phyloP scores from a whole-genome alignment of 1,140 invertebrate genomes.

The Akabosia matsudoensis region DNA sequence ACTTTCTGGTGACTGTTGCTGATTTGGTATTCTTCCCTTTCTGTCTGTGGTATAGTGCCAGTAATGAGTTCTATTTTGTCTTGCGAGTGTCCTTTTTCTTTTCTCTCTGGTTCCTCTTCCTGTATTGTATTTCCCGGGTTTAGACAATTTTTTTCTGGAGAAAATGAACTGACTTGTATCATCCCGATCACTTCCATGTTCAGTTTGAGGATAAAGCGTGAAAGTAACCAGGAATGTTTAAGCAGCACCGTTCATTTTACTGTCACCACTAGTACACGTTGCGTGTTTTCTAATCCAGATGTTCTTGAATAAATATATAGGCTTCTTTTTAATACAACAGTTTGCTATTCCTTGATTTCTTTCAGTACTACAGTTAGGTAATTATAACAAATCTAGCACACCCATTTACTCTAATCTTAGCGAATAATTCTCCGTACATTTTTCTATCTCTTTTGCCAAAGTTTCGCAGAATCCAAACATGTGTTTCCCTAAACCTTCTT shows the following conservation, averaged over 20 bases:
- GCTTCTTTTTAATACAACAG: not conserved
- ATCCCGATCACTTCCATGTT: no score
- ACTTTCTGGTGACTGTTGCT: not conserved
- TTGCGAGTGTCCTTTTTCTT: not conserved
- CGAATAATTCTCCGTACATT: no score
- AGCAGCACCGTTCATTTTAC: not conserved
- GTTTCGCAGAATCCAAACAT: no score
- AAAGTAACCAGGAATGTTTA: not conserved
- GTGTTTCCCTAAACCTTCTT: not conserved
- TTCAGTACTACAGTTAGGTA: not conserved
- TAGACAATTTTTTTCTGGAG: not conserved
- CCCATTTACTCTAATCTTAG: no score
- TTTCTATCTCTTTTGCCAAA: no score
- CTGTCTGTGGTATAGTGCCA: not conserved
- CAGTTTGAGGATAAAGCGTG: no score
- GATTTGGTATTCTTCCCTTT: not conserved
- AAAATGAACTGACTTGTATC: not conserved
- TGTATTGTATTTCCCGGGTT: not conserved
- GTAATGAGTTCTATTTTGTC: not conserved
- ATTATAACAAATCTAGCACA: not conserved
- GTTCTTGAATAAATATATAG: not conserved
- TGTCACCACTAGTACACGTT: no score
- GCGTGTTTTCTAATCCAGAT: no score
- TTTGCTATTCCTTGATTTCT: not conserved
- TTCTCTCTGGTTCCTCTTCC: not conserved